Base-by-base conservation (phyloP, 1,140 invertebrate genomes). In the Limonius californicus region DNA sequence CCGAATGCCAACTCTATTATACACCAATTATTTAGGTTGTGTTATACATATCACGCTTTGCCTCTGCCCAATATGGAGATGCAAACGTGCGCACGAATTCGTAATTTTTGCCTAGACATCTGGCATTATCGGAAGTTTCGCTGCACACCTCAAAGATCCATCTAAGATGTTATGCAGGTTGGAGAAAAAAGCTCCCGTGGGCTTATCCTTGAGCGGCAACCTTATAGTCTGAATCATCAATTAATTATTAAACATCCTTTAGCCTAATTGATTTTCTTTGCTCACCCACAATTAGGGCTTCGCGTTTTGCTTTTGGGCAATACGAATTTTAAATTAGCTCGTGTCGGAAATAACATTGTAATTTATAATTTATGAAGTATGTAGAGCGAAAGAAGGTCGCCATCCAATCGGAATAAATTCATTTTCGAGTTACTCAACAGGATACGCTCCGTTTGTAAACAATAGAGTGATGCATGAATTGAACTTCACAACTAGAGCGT, bases 11-110 rank as follows among this genome's bases (percentile, higher is more conserved):
- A 71, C 65, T 60, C 70, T 70, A 73, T 73, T 73, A 73, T 72
- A 71, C 62, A 67, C 70, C 71, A 73, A 73, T 73, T 73, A 73
- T 73, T 73, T 71, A 68, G 71, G 67, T 68, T 71, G 70, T 73
- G 71, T 72, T 73, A 71, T 72, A 73, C 70, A 73, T 73, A 70
- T 70, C 71, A 71, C 68, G 64, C 68, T 63, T 65, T 42, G 62
- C 53, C 68, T 63, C 60, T 42, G 62, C 53, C 53, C 57, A 65
- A 69, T 70, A 69, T 65, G 67, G 67, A 63, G 62, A 63, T 58
- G 61, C 56, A 45, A 67, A 67, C 69, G 69, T 71, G 70, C 59
- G 57, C 66, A 71, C 68, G 70, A 68, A 69, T 69, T 63, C 27
- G 66, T 69, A 65, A 68, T 70, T 66, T 69, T 56, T 60, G 47